Conservation (phyloP, 1,140 invertebrate genomes). For the Solenopsis invicta region DNA sequence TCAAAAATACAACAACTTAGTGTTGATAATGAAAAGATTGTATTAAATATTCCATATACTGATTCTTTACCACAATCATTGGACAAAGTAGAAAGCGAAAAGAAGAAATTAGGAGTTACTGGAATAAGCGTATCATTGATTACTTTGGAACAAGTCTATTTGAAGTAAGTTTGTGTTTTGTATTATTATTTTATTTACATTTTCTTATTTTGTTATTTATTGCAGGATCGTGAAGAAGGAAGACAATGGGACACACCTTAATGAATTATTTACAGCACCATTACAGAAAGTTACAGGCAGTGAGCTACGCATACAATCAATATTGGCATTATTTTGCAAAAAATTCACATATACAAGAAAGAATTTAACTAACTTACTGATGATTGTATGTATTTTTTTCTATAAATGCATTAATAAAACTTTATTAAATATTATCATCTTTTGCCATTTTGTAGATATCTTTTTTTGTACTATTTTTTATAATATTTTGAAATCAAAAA, state of each 20-base stretch:
- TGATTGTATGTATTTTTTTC: conserved; percentile 76
- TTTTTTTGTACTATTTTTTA: neutral
- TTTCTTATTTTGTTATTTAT: conserved; percentile 40
- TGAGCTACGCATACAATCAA: conserved; percentile 76
- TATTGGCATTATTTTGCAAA: conserved; percentile 79
- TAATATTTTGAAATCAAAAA: conserved; percentile 37
- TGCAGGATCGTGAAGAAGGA: conserved; percentile 80
- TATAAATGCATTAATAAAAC: no score
- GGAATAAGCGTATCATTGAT: conserved; percentile 93
- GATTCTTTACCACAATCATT: conserved; percentile 89
- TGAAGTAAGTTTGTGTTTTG: conserved; percentile 88
- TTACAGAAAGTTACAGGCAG: conserved; percentile 78
- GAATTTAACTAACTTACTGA: conserved; percentile 75
- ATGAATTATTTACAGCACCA: conserved; percentile 69
- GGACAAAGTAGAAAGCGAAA: conserved; percentile 89
- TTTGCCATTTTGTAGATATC: neutral
- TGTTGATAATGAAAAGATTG: conserved; percentile 80
- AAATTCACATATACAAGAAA: conserved; percentile 81
- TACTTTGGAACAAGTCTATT: conserved; percentile 95
- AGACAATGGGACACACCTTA: conserved; percentile 77
- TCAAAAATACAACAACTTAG: conserved; percentile 77
- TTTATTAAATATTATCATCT: no score
- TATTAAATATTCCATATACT: conserved; percentile 86
- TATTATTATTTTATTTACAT: conserved; percentile 26
- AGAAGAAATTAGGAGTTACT: conserved; percentile 89